A percentile compares a stretch with the other conserved stretches of the same genome.
phyloP scores from a whole-genome alignment of 2,888 invertebrate species.

The Agriopis leucophaearia region DNA sequence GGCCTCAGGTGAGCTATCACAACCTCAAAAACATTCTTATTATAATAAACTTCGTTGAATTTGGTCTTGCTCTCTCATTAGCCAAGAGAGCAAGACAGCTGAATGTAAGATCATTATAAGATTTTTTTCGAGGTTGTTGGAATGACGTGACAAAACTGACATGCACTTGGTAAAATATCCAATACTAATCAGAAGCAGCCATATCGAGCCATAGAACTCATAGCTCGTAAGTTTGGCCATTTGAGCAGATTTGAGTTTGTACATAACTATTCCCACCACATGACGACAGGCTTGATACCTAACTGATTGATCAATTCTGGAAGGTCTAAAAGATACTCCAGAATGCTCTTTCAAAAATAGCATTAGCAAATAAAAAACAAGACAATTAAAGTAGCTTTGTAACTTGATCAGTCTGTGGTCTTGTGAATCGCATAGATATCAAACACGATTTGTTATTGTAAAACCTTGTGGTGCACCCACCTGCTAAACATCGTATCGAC shows the following conservation, averaged over 20 bases:
- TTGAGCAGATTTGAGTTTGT: not conserved
- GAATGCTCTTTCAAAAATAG: not conserved
- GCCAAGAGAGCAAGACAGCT: too few species aligned
- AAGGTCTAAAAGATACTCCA: conserved; percentile 14
- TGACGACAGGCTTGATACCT: not conserved
- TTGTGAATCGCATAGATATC: conserved; percentile 5
- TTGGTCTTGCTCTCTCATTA: too few species aligned
- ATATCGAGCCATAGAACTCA: not conserved
- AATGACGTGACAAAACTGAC: too few species aligned
- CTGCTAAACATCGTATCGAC: not conserved
- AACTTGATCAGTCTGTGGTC: conserved; percentile 3
- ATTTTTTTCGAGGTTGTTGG: too few species aligned
- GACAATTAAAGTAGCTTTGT: not conserved
- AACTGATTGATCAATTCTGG: not conserved
- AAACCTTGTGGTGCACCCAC: conserved; percentile 8
- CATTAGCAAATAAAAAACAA: not conserved
- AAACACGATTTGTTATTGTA: conserved; percentile 8
- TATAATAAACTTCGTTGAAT: too few species aligned
- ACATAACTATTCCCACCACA: not conserved
- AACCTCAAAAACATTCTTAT: too few species aligned
- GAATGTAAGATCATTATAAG: too few species aligned
- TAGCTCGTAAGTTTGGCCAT: not conserved
- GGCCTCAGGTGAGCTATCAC: too few species aligned
- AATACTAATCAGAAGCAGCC: too few species aligned
- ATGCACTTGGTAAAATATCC: too few species aligned